Conservation (phyloP, 2,797 vertebrate genomes). For the Nothura maculosa region DNA sequence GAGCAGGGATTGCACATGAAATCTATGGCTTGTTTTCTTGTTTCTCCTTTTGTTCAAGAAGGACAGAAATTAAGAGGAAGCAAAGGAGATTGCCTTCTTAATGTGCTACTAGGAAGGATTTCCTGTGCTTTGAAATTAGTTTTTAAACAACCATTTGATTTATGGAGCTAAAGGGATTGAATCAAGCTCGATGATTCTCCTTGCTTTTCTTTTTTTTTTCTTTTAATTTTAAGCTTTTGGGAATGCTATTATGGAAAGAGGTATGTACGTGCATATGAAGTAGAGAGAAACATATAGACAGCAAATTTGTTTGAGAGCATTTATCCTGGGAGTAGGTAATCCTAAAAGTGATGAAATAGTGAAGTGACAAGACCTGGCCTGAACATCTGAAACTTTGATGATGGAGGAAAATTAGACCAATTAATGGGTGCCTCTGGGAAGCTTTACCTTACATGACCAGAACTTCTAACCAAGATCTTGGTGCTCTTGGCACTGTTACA, state of each 20-base stretch:
- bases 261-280: neutral
- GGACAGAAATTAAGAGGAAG: neutral
- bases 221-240: neutral
- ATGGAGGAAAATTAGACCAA: conserved; percentile 61
- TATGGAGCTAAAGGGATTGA: neutral
- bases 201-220: neutral
- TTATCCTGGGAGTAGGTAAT: conserved; percentile 33
- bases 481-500: conserved; percentile 16
- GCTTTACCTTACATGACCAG: conserved; percentile 60
- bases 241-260: neutral
- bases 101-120: neutral
- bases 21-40: neutral
- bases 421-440: conserved; percentile 61
- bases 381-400: conserved; percentile 75
- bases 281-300: neutral
- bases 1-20: neutral
- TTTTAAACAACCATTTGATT: neutral
- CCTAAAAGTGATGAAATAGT: conserved; percentile 65
- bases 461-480: conserved; percentile 39
- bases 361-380: conserved; percentile 76
- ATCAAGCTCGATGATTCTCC: neutral
- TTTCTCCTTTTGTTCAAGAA: neutral
- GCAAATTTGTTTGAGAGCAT: conserved; percentile 14
- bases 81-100: neutral
- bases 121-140: neutral